A percentile compares a stretch with the other conserved stretches of the same genome.
Conservation (phyloP, 2,888 invertebrate species). For the Cacoxenus indagator region DNA sequence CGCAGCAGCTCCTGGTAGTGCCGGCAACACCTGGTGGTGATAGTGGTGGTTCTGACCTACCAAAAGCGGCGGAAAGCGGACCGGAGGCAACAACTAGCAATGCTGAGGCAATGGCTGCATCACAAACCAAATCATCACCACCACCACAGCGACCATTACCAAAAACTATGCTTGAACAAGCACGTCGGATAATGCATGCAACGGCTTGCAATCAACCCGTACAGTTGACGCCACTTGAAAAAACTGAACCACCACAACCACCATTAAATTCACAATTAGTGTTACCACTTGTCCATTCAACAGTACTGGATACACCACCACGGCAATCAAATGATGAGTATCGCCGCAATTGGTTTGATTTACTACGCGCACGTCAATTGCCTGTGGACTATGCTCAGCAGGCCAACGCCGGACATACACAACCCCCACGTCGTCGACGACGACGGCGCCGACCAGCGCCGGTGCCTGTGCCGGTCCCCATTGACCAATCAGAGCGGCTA, state of each 20-base stretch:
- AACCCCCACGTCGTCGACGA: not conserved
- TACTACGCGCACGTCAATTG: constrained; percentile 31
- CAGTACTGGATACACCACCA: not conserved
- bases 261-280: not conserved
- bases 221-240: not conserved
- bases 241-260: too few relatives aligned
- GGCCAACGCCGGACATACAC: not conserved
- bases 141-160: too few relatives aligned
- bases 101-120: too few relatives aligned
- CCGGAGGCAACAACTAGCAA: too few relatives aligned
- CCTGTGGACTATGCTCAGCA: not conserved
- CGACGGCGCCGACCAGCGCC: not conserved
- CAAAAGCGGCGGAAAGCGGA: too few relatives aligned
- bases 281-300: not conserved
- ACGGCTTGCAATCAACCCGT: too few relatives aligned
- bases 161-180: too few relatives aligned
- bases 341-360: constrained; percentile 44
- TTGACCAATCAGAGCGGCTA: not conserved
- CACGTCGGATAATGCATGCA: too few relatives aligned
- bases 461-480: not conserved
- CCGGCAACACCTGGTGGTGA: too few relatives aligned
- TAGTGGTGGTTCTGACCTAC: too few relatives aligned
- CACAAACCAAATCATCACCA: too few relatives aligned
- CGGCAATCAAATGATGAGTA: constrained; percentile 28
- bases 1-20: not conserved